Conservation (phyloP, 2,797 vertebrate genomes). For the Aselliscus stoliczkanus region DNA sequence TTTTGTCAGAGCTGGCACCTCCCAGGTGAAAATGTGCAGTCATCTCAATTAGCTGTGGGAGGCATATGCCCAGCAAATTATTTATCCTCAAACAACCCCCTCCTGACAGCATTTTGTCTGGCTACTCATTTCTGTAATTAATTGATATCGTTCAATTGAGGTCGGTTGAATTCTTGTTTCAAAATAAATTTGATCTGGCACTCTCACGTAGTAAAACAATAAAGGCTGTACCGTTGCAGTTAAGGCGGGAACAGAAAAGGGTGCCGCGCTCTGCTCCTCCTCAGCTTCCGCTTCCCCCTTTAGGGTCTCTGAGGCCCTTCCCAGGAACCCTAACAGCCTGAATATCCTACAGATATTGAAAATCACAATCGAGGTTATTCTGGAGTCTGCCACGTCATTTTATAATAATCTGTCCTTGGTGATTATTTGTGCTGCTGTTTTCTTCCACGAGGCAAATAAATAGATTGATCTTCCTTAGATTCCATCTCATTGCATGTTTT, state of each 20-base stretch:
- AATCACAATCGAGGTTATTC: neutral
- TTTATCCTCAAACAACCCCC: neutral
- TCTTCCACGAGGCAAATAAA: neutral
- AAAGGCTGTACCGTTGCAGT: neutral
- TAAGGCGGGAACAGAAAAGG: neutral
- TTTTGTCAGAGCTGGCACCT: neutral
- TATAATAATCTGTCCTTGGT: neutral
- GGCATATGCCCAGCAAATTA: neutral
- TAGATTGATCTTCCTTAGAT: neutral
- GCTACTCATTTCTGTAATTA: slow-evolving; percentile 19
- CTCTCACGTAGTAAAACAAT: neutral
- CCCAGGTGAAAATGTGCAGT: neutral
- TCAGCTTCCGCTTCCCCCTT: rapidly evolving
- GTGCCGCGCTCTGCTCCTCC: neutral
- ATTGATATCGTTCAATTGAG: neutral
- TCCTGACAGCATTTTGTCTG: neutral
- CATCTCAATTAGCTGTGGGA: neutral
- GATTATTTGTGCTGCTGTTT: neutral
- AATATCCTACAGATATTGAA: neutral
- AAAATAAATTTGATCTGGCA: neutral
- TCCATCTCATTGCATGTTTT: neutral
- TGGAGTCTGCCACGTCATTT: neutral
- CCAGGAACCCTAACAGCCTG: neutral
- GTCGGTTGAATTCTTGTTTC: slow-evolving; percentile 13
- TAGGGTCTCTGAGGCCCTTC: neutral